Conservation (phyloP, 2,797 vertebrate species). For the Argyrosomus regius region DNA sequence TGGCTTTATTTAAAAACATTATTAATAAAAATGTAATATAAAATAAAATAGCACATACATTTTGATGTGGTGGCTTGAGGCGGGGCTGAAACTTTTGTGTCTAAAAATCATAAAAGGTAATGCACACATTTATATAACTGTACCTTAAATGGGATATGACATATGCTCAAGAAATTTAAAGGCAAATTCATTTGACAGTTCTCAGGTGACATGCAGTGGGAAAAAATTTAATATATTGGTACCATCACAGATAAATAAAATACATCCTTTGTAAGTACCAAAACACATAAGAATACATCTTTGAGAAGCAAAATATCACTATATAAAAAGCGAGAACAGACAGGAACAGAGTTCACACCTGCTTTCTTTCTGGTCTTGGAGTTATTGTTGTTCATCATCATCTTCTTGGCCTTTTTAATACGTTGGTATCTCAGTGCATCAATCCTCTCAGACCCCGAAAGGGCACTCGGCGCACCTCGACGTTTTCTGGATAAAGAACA, state of each 20-base stretch:
- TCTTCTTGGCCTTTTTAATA: constrained; percentile 99
- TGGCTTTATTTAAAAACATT: too few relatives aligned
- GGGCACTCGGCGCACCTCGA: constrained; percentile 87
- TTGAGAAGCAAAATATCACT: background rate
- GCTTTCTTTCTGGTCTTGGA: constrained; percentile 96
- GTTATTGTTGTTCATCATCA: constrained; percentile 94
- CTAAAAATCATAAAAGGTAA: background rate
- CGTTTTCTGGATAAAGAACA: constrained; percentile 83
- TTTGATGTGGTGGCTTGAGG: background rate
- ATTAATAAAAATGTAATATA: too few relatives aligned
- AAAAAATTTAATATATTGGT: background rate
- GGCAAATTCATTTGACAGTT: background rate
- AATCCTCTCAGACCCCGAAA: constrained; percentile 99
- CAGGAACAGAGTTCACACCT: constrained; percentile 85
- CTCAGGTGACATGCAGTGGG: background rate
- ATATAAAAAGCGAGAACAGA: constrained; percentile 3
- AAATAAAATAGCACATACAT: background rate
- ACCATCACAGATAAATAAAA: background rate
- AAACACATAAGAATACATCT: background rate
- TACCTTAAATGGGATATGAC: background rate
- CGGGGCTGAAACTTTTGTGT: background rate
- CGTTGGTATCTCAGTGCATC: constrained; percentile 99
- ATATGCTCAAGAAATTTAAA: background rate
- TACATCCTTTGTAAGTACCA: background rate
- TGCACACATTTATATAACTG: background rate